Percentiles rank a stretch among this genome's conserved stretches.
Conservation (phyloP, 1,140 invertebrate genomes). For the Bombus affinis region DNA sequence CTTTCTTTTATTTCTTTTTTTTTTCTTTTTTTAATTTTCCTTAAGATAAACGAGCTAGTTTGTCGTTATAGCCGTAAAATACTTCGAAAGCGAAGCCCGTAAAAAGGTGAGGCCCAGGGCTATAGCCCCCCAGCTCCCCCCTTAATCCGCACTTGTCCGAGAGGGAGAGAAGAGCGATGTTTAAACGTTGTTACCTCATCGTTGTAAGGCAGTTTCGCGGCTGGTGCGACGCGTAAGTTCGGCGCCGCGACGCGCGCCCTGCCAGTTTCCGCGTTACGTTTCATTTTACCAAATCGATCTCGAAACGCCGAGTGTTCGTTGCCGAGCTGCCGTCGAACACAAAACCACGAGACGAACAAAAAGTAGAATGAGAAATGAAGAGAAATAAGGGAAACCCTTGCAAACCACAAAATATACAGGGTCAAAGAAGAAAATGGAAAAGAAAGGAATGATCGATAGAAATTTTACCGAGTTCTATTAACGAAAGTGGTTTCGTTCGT, state of each 20-base stretch:
- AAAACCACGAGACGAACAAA: not conserved
- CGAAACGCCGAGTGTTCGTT: constrained; percentile 1
- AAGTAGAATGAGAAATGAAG: not conserved
- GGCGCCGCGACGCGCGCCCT: not conserved
- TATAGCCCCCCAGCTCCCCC: too few species aligned
- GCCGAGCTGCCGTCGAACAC: not conserved
- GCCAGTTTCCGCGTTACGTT: constrained; percentile 1
- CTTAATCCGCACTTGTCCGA: not conserved
- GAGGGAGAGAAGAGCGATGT: constrained; percentile 37
- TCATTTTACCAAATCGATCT: constrained; percentile 34
- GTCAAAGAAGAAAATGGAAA: constrained; percentile 10
- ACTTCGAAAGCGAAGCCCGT: too few species aligned
- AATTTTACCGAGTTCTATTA: not conserved
- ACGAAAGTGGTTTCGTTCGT: not conserved
- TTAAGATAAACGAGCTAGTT: too few species aligned
- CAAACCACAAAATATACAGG: not conserved
- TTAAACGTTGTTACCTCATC: constrained; percentile 50
- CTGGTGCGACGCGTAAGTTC: not conserved
- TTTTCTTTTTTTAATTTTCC: too few species aligned
- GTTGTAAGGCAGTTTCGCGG: constrained; percentile 30
- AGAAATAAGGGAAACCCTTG: not conserved
- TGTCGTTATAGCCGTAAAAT: too few species aligned
- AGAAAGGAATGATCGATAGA: constrained; percentile 18
- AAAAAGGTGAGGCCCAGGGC: too few species aligned
- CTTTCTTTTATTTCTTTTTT: too few species aligned